Conservation (phyloP, 2,888 invertebrate genomes). For the Lordiphosa andalusiaca region DNA sequence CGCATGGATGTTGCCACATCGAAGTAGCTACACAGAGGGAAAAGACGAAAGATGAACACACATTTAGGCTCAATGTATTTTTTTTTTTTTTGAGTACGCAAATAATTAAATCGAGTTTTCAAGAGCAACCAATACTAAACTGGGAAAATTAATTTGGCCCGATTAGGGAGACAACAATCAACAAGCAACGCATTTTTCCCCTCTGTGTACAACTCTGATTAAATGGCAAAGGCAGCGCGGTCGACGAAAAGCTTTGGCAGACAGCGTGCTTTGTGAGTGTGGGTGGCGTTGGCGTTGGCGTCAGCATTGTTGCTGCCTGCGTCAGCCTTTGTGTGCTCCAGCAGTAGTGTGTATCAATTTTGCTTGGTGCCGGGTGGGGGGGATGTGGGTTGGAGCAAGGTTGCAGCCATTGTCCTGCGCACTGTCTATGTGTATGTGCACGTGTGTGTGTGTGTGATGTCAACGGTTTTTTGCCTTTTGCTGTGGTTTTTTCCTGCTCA, state of each 20-base stretch:
- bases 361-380: conserved; percentile 28
- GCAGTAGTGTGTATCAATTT: conserved; percentile 55
- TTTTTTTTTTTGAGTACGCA: too few species aligned
- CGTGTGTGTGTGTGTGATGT: conserved; percentile 36
- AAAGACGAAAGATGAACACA: too few species aligned
- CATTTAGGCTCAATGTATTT: too few species aligned
- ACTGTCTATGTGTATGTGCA: conserved; percentile 22
- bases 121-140: too few species aligned
- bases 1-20: conserved; percentile 1
- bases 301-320: conserved; percentile 19
- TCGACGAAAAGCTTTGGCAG: conserved; percentile 40
- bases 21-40: neutral
- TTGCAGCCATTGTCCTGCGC: conserved; percentile 47
- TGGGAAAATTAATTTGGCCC: too few species aligned
- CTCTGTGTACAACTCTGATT: conserved; percentile 14
- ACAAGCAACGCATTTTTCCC: too few species aligned
- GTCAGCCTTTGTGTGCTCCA: conserved; percentile 16
- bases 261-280: conserved; percentile 40
- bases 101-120: too few species aligned
- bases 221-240: conserved; percentile 12
- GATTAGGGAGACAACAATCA: too few species aligned
- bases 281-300: conserved; percentile 20
- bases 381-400: neutral
- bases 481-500: conserved; percentile 40
- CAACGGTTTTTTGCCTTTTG: conserved; percentile 61